Conservation (phyloP, 2,797 vertebrate genomes). For the Craterocephalus amniculus region DNA sequence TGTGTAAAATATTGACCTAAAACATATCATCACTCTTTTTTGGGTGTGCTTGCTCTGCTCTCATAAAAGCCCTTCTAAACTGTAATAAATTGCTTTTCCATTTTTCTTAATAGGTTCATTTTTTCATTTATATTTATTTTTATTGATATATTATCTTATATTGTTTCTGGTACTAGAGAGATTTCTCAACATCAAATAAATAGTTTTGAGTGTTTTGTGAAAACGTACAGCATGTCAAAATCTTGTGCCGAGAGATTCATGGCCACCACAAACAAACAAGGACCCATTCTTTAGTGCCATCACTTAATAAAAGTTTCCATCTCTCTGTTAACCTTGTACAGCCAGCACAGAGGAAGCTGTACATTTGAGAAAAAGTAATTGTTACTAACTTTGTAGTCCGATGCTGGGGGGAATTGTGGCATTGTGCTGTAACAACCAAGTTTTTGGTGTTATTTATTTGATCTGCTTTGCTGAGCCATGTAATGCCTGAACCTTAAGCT, state of each 20-base stretch:
- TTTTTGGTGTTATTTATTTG: conserved; percentile 36
- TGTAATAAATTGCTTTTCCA: conserved; percentile 86
- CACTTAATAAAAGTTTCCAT: conserved; percentile 87
- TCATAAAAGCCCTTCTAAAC: conserved; percentile 89
- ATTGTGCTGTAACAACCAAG: conserved; percentile 21
- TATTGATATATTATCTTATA: neutral
- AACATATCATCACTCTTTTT: conserved; percentile 93
- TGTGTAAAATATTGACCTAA: conserved; percentile 95
- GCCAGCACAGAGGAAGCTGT: conserved; percentile 85
- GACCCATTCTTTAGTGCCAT: conserved; percentile 82
- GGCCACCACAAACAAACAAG: conserved; percentile 83
- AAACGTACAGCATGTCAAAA: conserved; percentile 82
- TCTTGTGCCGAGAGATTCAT: conserved; percentile 76
- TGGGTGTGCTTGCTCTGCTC: conserved; percentile 86
- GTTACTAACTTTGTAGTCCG: conserved; percentile 37
- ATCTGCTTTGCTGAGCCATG: conserved; percentile 25
- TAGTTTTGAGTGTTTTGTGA: conserved; percentile 46
- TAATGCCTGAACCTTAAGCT: conserved; percentile 37
- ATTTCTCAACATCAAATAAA: conserved; percentile 48
- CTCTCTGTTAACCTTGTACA: conserved; percentile 79
- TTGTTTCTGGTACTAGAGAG: conserved; percentile 37
- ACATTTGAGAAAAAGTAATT: conserved; percentile 39
- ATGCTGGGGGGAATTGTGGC: conserved; percentile 24
- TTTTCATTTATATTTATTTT: neutral
- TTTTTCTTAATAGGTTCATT: neutral